Percentiles rank a stretch among this genome's conserved stretches.
phyloP scores from a whole-genome alignment of 2,888 invertebrate genomes.

The Syrista parreyssii region DNA sequence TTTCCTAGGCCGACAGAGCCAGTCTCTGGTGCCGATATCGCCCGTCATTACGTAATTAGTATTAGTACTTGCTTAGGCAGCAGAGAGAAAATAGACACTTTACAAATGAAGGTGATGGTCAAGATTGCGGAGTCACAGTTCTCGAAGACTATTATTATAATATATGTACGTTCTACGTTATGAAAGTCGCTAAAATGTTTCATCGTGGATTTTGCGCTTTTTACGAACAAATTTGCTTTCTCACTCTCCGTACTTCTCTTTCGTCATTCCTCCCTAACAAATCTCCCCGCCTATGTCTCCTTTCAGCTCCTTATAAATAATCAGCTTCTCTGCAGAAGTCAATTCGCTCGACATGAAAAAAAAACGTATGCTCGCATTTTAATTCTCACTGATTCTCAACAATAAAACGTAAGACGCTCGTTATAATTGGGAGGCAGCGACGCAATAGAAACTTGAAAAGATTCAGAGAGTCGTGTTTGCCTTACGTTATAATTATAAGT shows the following conservation, averaged over 20 bases:
- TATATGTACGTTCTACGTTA: background rate
- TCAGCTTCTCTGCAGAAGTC: background rate
- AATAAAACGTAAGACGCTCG: slow-evolving; percentile 13
- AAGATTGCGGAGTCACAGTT: background rate
- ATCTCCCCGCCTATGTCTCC: background rate
- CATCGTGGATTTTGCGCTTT: background rate
- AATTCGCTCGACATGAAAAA: background rate
- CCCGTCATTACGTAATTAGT: slow-evolving; percentile 6
- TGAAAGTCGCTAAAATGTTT: background rate
- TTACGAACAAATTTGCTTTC: background rate
- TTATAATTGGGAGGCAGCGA: slow-evolving; percentile 52
- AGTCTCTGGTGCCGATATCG: slow-evolving; percentile 10
- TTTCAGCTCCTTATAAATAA: background rate
- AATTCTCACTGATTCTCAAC: background rate
- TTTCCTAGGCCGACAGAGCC: background rate
- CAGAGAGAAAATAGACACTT: slow-evolving; percentile 50
- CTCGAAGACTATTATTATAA: background rate
- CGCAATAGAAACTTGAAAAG: slow-evolving; percentile 53
- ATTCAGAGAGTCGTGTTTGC: slow-evolving; percentile 10
- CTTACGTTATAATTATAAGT: background rate
- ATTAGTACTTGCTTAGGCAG: slow-evolving; percentile 40
- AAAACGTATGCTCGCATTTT: slow-evolving; percentile 35
- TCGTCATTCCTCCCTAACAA: background rate
- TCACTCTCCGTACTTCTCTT: background rate
- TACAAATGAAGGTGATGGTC: slow-evolving; percentile 40